Conservation (phyloP, 2,113 vertebrate genomes). For the Taxidea taxus region DNA sequence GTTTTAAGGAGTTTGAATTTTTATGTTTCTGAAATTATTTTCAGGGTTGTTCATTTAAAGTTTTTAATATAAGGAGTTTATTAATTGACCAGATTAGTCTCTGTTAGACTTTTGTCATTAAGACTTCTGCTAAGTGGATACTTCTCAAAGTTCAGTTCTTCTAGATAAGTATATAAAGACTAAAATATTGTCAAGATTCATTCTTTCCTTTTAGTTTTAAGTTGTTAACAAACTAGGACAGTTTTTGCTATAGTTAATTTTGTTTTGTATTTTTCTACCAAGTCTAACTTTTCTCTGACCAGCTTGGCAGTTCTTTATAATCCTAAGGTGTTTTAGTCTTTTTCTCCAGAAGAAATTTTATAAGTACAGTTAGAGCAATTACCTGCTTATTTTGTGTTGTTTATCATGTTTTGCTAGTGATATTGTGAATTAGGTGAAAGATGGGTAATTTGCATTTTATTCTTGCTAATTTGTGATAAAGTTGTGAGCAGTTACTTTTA, state of each 20-base stretch:
- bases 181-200: constrained; percentile 21
- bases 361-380: background rate
- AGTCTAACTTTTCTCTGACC: background rate
- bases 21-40: constrained; percentile 38
- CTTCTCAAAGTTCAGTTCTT: constrained; percentile 40
- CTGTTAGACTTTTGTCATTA: constrained; percentile 11
- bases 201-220: constrained; percentile 31
- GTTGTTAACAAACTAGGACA: background rate
- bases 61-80: background rate
- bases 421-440: background rate
- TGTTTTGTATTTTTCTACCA: constrained; percentile 6
- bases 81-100: background rate
- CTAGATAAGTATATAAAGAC: background rate
- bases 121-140: background rate
- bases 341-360: background rate
- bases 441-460: background rate
- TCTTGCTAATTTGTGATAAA: background rate
- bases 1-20: background rate
- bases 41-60: background rate
- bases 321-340: background rate
- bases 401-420: constrained; percentile 28
- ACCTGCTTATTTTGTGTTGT: constrained; percentile 11
- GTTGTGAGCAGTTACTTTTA: background rate
- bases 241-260: background rate
- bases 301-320: background rate